Conservation (phyloP, 2,113 vertebrate species). For the Plecotus auritus region DNA sequence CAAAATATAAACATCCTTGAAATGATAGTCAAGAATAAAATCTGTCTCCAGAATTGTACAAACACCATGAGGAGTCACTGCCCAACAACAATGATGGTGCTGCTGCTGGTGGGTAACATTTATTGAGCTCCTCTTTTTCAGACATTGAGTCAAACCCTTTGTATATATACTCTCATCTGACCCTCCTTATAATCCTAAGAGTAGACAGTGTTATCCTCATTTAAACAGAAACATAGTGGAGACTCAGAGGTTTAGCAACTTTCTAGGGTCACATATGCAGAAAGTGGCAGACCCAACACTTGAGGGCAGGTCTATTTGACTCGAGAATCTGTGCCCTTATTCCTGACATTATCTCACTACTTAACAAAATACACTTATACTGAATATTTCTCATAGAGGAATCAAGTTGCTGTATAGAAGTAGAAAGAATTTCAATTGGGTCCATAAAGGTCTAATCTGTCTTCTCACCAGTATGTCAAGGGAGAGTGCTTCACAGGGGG, state of each 20-base stretch:
- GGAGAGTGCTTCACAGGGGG: not conserved
- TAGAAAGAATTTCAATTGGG: not conserved
- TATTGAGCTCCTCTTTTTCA: not conserved
- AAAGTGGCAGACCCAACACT: not conserved
- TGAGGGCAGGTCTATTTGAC: not conserved
- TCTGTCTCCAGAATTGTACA: not conserved
- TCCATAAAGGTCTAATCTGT: not conserved
- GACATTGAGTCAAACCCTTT: not conserved
- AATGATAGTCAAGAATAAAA: not conserved
- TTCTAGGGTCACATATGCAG: not conserved
- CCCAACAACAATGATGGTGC: not conserved
- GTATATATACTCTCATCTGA: not conserved
- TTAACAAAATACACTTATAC: not conserved
- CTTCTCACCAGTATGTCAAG: not conserved
- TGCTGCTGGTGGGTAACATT: not conserved
- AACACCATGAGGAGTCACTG: not conserved
- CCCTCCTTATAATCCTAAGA: not conserved
- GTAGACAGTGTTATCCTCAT: not conserved
- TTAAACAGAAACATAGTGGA: not conserved
- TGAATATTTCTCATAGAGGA: not conserved
- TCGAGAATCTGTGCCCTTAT: not conserved
- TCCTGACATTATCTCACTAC: not conserved
- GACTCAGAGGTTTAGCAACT: not conserved
- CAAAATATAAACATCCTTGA: not conserved
- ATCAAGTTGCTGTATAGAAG: not conserved